phyloP scores from a whole-genome alignment of 2,888 invertebrate genomes.

The Tupiocoris notatus region DNA sequence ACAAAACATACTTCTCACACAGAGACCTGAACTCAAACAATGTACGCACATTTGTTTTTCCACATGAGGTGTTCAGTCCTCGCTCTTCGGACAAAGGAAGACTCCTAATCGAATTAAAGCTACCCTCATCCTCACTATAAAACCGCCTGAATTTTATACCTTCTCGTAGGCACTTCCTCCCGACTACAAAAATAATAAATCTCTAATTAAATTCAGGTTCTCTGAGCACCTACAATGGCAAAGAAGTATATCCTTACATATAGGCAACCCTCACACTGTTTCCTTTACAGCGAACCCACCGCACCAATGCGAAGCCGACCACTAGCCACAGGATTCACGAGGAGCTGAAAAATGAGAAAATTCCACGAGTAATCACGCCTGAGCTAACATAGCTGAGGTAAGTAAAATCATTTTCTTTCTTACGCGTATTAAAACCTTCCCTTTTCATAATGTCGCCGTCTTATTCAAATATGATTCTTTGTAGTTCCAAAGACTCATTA shows the following conservation, averaged over 20 bases:
- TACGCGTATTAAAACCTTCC: not conserved
- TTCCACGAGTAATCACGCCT: not conserved
- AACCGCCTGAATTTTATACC: not conserved
- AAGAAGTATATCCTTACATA: not conserved
- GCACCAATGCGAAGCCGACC: not conserved
- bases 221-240: slow-evolving; percentile 41
- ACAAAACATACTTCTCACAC: too few species aligned
- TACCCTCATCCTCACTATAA: not conserved
- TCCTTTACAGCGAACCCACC: not conserved
- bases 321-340: not conserved
- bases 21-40: slow-evolving; percentile 35
- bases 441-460: too few species aligned
- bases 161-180: not conserved
- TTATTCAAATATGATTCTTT: too few species aligned
- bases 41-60: slow-evolving; percentile 42
- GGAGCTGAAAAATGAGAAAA: not conserved
- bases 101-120: slow-evolving; percentile 41
- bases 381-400: not conserved
- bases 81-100: slow-evolving; percentile 14
- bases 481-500: too few species aligned
- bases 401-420: not conserved
- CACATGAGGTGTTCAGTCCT: slow-evolving; percentile 38
- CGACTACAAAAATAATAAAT: slow-evolving; percentile 37
- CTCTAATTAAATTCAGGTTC: slow-evolving; percentile 43
- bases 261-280: not conserved